Base-by-base conservation (phyloP, 2,797 vertebrate species). In the Threskiornis aethiopicus region DNA sequence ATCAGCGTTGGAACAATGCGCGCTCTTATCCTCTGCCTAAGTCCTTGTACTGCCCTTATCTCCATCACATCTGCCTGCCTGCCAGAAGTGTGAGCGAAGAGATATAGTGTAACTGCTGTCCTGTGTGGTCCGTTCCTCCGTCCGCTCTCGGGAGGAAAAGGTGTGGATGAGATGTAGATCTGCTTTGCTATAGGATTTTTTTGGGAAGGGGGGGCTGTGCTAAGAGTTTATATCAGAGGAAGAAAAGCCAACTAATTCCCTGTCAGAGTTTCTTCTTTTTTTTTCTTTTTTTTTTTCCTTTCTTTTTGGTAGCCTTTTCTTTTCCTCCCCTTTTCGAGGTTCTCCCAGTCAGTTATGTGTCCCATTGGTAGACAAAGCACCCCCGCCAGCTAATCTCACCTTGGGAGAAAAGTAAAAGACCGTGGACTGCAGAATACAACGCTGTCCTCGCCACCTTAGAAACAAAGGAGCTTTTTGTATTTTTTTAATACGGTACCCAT, bases 21-120 rank as follows among this genome's bases (percentile, higher is more conserved):
- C 1, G 20, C 59, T 79, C 83, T 95, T 96, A 92, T 88, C 54
- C 80, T 81, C 87, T 54, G 82, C 57, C 54, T 69, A 69, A 94
- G 31, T 81, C 87, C 76, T 72, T 65, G 65, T 52, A 41, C 28
- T 71, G 91, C 57, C 87, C 91, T 91, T 96, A 95, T 94, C 89
- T 95, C 54, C 62, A 64, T 46, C 77, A 64, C 88, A 86, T 88
- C 89, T 67, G 55, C 47, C 93, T 64, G 91, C 39, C 72, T 75
- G 94, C 89, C 93, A 54, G 85, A 11, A 75, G 85, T 2, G 46
- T 42, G 82, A 93, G 91, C 76, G 84, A 41, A 89, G 87, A 31
- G 55, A 85, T 51, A 84, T 10, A 76, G 73, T 9, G 17, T 91
- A 87, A 92, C 73, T 14, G 1, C 72, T 96, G 95, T 85, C 88